Percentiles rank a stretch among this genome's conserved stretches.
Evolutionary conservation across 2,797 vertebrate genomes (phyloP).

Genomic region (Peromyscus aztecus): DNA sequence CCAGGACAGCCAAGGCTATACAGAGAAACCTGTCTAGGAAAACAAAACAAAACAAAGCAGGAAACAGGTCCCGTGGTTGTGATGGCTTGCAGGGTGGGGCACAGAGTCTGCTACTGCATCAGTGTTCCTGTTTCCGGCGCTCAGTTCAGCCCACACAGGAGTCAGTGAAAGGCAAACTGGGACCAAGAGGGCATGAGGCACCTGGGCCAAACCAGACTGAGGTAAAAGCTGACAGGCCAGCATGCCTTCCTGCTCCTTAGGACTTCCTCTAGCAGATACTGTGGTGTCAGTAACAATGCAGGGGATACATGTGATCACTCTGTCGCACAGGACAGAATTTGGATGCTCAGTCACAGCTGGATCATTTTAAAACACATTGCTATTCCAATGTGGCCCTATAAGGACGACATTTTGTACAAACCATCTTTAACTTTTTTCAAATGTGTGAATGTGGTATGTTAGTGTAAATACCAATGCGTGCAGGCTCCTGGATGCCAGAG

Average conservation of each 20-base stretch:
- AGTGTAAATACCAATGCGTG: not conserved
- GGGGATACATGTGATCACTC: not conserved
- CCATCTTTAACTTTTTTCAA: not conserved
- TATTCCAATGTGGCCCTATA: not conserved
- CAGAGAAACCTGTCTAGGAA: too few relatives aligned
- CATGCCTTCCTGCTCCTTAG: not conserved
- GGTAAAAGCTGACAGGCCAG: not conserved
- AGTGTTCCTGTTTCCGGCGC: not conserved
- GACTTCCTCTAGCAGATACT: slow-evolving; percentile 14
- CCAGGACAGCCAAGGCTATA: too few relatives aligned
- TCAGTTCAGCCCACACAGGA: not conserved
- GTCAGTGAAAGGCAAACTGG: not conserved
- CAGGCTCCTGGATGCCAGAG: not conserved
- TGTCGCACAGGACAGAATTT: not conserved
- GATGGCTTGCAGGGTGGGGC: not conserved
- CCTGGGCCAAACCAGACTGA: not conserved
- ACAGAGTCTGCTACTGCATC: not conserved
- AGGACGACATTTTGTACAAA: not conserved
- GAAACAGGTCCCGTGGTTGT: not conserved
- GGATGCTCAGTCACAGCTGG: not conserved
- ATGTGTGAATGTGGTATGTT: not conserved
- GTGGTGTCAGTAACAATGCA: not conserved
- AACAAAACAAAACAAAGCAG: too few relatives aligned
- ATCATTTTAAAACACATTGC: not conserved
- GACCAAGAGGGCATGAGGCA: not conserved